Conservation (phyloP, 2,113 vertebrate species). For the Apteryx owenii region DNA sequence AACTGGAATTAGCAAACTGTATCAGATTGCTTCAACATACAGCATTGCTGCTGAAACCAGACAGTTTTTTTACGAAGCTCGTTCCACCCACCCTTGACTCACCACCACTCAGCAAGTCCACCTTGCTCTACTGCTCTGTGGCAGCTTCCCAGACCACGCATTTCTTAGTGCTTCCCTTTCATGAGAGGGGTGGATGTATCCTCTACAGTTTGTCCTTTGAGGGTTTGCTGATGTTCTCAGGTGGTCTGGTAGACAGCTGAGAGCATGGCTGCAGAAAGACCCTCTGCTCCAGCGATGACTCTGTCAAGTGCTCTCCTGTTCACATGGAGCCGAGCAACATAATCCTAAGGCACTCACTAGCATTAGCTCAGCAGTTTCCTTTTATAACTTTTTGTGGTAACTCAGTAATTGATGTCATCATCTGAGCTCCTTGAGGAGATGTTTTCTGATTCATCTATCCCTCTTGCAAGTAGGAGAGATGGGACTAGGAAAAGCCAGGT, state of each 20-base stretch:
- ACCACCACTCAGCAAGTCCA: neutral
- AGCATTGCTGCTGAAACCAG: neutral
- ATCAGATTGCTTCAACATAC: neutral
- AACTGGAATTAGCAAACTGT: neutral
- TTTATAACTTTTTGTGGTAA: neutral
- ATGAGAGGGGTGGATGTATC: neutral
- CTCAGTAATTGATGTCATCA: neutral
- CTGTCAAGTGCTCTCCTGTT: neutral
- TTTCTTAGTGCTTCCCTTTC: neutral
- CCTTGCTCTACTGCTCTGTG: neutral
- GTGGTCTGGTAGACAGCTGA: neutral
- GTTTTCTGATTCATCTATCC: neutral
- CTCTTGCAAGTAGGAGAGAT: neutral
- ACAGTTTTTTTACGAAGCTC: neutral
- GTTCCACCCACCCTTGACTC: neutral
- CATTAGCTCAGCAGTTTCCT: neutral
- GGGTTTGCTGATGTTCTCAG: neutral
- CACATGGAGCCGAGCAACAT: neutral
- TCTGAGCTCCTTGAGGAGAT: neutral
- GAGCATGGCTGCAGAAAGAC: neutral
- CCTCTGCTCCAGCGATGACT: neutral
- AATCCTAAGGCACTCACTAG: neutral
- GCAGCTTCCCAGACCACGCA: neutral
- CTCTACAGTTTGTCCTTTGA: neutral
- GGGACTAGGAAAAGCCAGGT: slow-evolving; percentile 68